These are phyloP conservation scores for Scelioninae gen. 1 DNA, from an alignment of 2,888 invertebrate species.

Conservation along the genomic window DNA sequence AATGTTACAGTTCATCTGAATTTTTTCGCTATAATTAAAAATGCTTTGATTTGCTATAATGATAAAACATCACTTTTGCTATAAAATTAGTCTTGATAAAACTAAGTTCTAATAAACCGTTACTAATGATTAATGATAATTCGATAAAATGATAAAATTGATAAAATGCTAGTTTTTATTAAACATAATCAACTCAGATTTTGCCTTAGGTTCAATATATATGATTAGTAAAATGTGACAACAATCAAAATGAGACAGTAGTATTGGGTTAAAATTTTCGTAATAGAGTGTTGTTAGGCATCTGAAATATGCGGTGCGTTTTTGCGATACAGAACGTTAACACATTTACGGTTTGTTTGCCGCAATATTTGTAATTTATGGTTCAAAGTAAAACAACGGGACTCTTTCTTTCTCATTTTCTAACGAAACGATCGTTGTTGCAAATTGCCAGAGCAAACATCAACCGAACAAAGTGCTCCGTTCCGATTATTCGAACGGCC, in stretches of 20 bases:
- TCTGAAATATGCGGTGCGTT: conserved; percentile 53
- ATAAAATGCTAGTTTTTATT: too few relatives aligned
- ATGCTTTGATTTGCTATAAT: too few relatives aligned
- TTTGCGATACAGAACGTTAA: conserved; percentile 57
- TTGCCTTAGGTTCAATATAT: conserved; percentile 12
- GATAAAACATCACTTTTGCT: too few relatives aligned
- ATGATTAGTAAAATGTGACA: too few relatives aligned
- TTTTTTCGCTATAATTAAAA: too few relatives aligned
- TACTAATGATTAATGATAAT: too few relatives aligned
- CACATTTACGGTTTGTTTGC: conserved; percentile 60
- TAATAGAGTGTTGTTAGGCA: conserved; percentile 46
- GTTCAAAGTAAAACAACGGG: conserved; percentile 57
- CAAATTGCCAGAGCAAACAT: too few relatives aligned
- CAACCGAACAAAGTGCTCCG: conserved; percentile 1
- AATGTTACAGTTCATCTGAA: too few relatives aligned
- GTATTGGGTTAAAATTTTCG: conserved; percentile 55
- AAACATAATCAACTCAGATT: too few relatives aligned
- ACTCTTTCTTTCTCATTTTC: conserved; percentile 43
- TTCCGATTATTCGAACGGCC: neutral
- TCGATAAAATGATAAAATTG: too few relatives aligned
- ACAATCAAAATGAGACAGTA: conserved; percentile 35
- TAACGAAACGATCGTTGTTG: conserved; percentile 15
- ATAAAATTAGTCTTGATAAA: too few relatives aligned
- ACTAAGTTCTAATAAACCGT: too few relatives aligned
- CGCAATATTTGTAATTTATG: conserved; percentile 64